Conservation (phyloP, 2,113 vertebrate genomes). For the Ctenomys sociabilis region DNA sequence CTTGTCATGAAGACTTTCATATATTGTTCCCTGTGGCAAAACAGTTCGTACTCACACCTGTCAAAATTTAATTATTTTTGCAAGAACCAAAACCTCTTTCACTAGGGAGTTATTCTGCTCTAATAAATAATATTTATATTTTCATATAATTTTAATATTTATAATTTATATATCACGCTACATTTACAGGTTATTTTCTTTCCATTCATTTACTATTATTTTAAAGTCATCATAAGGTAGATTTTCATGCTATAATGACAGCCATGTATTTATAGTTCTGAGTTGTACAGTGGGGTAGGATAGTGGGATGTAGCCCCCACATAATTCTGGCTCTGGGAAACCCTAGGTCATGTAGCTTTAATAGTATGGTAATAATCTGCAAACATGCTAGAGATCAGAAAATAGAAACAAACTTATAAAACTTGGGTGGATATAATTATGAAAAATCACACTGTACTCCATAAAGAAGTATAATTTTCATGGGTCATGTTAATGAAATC, state of each 20-base stretch:
- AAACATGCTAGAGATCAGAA: not conserved
- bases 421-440: not conserved
- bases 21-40: not conserved
- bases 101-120: not conserved
- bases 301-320: too few relatives aligned
- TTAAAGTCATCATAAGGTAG: not conserved
- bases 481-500: not conserved
- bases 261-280: not conserved
- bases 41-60: not conserved
- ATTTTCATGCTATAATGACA: not conserved
- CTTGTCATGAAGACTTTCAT: not conserved
- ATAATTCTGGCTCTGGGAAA: not conserved
- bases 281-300: not conserved
- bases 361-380: not conserved
- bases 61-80: not conserved
- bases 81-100: not conserved
- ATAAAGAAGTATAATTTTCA: not conserved
- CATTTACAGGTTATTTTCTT: not conserved
- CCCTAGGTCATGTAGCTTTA: not conserved
- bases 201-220: not conserved
- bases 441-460: not conserved
- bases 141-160: not conserved
- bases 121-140: not conserved
- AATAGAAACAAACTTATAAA: not conserved
- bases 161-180: not conserved